Conservation (phyloP, 2,797 vertebrate species). For the Mormyrus hasselquistii region DNA sequence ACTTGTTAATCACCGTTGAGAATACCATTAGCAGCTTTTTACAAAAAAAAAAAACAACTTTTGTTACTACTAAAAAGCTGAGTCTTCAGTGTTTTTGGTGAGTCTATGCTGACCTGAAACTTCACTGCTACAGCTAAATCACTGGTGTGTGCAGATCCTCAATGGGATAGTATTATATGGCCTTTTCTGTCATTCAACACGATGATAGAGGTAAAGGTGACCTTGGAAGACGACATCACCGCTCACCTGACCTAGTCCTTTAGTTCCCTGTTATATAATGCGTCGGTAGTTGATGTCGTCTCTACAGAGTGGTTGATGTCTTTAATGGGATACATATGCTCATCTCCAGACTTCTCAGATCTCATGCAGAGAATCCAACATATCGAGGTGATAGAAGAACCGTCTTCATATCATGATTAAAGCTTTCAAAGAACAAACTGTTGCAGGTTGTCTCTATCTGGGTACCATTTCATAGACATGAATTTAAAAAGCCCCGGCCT, state of each 20-base stretch:
- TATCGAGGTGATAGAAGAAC: neutral
- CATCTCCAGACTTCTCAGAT: neutral
- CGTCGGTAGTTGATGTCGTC: neutral
- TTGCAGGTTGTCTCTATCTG: neutral
- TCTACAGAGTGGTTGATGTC: neutral
- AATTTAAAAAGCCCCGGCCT: neutral
- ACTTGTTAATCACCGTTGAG: neutral
- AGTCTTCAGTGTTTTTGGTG: neutral
- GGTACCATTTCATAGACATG: neutral
- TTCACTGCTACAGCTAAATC: neutral
- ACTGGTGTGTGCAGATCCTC: neutral
- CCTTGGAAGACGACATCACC: neutral
- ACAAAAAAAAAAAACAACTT: neutral
- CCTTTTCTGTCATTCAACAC: neutral
- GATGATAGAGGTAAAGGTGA: neutral
- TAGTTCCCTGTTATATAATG: neutral
- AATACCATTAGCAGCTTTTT: neutral
- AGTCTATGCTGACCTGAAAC: neutral
- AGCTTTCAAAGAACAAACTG: neutral
- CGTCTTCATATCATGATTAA: slow-evolving; percentile 1
- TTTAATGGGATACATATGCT: neutral
- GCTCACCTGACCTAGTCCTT: neutral
- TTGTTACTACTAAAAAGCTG: neutral
- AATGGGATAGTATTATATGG: neutral
- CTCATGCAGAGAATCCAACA: neutral